Conservation (phyloP, 2,113 vertebrate species). For the Platichthys flesus region DNA sequence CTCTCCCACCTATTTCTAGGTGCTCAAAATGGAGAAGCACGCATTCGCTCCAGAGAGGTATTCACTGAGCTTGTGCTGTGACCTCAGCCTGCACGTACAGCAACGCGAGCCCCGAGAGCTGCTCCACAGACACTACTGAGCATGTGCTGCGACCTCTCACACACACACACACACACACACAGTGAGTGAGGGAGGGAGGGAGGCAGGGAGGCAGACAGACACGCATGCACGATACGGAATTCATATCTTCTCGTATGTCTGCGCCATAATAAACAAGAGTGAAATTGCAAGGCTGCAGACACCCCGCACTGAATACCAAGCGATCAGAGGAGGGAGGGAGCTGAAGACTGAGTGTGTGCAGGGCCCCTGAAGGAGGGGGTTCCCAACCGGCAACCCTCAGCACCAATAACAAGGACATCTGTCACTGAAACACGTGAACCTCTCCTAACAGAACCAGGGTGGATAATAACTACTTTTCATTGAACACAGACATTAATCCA, state of each 20-base stretch:
- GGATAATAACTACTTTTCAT: constrained; percentile 5
- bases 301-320: constrained; percentile 84
- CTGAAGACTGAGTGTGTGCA: constrained; percentile 35
- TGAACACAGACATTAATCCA: neutral
- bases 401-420: constrained; percentile 52
- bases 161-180: neutral
- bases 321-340: constrained; percentile 67
- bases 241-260: constrained; percentile 84
- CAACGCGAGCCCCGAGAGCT: constrained; percentile 88
- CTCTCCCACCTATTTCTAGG: constrained; percentile 81
- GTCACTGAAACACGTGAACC: constrained; percentile 52
- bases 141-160: constrained; percentile 96
- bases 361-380: constrained; percentile 62
- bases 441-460: neutral
- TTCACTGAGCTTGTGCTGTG: constrained; percentile 97
- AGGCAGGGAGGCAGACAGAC: constrained; percentile 39
- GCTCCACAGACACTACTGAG: constrained; percentile 91
- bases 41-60: constrained; percentile 87
- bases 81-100: constrained; percentile 96
- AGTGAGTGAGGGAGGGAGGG: no score
- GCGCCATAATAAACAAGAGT: constrained; percentile 91
- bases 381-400: constrained; percentile 77
- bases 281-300: constrained; percentile 79
- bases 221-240: constrained; percentile 78
- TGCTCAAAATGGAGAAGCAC: constrained; percentile 98